phyloP scores from a whole-genome alignment of 1,140 invertebrate genomes.

The Eriocheir sinensis region DNA sequence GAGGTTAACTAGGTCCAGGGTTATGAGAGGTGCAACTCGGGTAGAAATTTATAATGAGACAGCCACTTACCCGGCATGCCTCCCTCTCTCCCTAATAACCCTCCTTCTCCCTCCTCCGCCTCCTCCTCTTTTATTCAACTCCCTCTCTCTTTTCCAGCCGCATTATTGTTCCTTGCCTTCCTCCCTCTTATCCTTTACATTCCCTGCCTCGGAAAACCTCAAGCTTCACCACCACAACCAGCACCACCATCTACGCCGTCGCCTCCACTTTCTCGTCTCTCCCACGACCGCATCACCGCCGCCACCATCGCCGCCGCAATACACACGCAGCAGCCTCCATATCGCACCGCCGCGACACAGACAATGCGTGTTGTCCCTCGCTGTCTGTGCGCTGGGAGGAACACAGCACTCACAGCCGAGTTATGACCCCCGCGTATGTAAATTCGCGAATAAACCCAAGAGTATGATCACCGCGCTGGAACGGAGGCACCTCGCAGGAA shows the following conservation, averaged over 20 bases:
- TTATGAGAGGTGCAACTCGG: conserved; percentile 13
- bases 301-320: not conserved
- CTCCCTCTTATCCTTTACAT: not conserved
- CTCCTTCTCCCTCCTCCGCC: not conserved
- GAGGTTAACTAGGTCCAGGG: conserved; percentile 3
- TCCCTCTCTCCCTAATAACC: not conserved
- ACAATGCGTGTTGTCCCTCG: not conserved
- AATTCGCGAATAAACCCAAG: conserved; percentile 24
- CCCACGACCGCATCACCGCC: not conserved
- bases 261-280: not conserved
- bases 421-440: conserved; percentile 13
- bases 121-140: not conserved
- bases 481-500: not conserved
- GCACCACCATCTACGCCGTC: not conserved
- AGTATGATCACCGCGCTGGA: conserved; percentile 11
- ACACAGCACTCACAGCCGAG: not conserved
- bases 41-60: conserved; percentile 26
- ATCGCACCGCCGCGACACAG: not conserved
- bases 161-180: not conserved
- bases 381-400: not conserved
- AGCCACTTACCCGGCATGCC: not conserved
- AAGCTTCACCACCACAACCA: not conserved
- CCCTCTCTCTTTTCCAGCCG: not conserved
- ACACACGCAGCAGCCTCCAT: not conserved
- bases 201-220: not conserved